A percentile compares a stretch with the other conserved stretches of the same genome.
These are phyloP conservation scores for Illadopsis cleaveri DNA, from an alignment of 2,113 vertebrate genomes.

Conservation along the genomic window DNA sequence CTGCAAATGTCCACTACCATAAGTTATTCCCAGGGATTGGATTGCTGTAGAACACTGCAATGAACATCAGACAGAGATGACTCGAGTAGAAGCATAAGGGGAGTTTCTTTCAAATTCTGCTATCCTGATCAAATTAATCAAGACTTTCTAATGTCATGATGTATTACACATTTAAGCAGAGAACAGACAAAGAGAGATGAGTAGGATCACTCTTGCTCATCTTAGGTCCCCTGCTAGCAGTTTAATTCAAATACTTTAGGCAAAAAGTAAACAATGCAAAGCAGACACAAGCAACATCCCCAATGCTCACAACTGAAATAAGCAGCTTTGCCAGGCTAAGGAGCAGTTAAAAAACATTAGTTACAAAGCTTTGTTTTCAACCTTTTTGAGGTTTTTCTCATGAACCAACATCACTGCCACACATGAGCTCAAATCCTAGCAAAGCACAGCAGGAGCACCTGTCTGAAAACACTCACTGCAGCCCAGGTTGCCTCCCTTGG, in stretches of 20 bases:
- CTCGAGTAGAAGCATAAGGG: accelerated
- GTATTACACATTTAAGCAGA: neutral
- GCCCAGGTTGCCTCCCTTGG: neutral
- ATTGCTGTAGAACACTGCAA: neutral
- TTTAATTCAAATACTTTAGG: neutral
- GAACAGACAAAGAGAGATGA: neutral
- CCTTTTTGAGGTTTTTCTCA: neutral
- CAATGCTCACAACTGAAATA: neutral
- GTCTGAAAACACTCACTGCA: neutral
- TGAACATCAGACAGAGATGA: accelerated
- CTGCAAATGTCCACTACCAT: neutral
- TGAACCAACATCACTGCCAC: neutral
- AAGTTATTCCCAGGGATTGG: neutral
- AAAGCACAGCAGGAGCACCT: neutral
- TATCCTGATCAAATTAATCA: neutral
- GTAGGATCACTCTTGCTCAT: neutral
- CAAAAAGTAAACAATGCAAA: neutral
- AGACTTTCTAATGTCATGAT: neutral
- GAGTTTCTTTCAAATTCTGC: neutral
- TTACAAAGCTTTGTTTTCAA: neutral
- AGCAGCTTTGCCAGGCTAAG: neutral
- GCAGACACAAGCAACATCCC: neutral
- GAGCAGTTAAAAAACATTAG: neutral
- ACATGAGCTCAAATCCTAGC: neutral
- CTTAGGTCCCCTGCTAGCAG: neutral